phyloP scores from a whole-genome alignment of 2,113 vertebrate species.

The Corythornis cristatus region DNA sequence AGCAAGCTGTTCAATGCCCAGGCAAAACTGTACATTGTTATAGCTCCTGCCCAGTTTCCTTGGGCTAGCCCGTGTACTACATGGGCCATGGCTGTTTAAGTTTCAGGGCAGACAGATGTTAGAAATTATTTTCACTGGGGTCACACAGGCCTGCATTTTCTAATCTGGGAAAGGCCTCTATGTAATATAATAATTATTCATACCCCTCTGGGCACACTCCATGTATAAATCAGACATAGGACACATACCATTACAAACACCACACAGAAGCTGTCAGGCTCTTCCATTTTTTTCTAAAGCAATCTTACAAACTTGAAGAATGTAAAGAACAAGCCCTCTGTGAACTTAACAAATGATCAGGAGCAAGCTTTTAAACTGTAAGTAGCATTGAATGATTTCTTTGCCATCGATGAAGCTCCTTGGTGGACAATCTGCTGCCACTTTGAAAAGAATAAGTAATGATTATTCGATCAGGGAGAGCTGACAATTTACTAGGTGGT shows the following conservation, averaged over 20 bases:
- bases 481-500: background rate
- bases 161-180: background rate
- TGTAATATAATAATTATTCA: background rate
- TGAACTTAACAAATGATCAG: slow-evolving; percentile 25
- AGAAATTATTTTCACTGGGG: background rate
- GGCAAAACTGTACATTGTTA: background rate
- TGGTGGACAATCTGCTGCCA: background rate
- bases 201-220: background rate
- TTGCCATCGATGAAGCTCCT: background rate
- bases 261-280: background rate
- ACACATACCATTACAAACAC: background rate
- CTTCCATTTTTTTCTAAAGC: background rate
- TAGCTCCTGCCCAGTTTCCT: background rate
- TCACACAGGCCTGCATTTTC: background rate
- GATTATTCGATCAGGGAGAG: background rate
- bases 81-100: background rate
- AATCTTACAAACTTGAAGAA: background rate
- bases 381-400: slow-evolving; percentile 39
- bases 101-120: background rate
- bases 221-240: background rate
- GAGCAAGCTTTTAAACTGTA: slow-evolving; percentile 9
- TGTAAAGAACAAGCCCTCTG: background rate
- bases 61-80: background rate
- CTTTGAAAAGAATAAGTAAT: slow-evolving; percentile 11
- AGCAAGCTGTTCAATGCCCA: background rate